These are phyloP conservation scores for Aphodius granarius DNA, from an alignment of 2,888 invertebrate species.

Conservation along the genomic window DNA sequence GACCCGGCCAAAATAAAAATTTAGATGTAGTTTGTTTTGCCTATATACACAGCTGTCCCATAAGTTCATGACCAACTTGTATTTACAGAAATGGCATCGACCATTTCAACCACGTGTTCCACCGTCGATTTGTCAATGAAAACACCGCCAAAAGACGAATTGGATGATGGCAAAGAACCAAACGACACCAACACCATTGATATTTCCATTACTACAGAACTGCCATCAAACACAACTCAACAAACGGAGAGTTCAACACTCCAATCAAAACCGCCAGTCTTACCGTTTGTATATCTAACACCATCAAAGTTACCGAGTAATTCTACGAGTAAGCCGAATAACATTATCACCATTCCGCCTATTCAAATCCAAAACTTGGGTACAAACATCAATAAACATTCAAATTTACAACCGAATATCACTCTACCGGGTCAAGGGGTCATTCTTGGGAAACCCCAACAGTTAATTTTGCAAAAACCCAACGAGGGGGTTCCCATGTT, in stretches of 20 bases:
- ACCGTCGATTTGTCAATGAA: background rate
- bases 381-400: slow-evolving; percentile 31
- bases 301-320: slow-evolving; percentile 46
- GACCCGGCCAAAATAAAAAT: slow-evolving; percentile 15
- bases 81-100: slow-evolving; percentile 45
- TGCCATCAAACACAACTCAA: slow-evolving; percentile 20
- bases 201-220: slow-evolving; percentile 27
- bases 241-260: slow-evolving; percentile 22
- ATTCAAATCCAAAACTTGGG: slow-evolving; percentile 42
- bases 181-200: slow-evolving; percentile 25
- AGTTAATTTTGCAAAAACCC: slow-evolving; percentile 61
- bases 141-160: background rate
- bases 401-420: slow-evolving; percentile 26
- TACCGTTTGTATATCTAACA: slow-evolving; percentile 64
- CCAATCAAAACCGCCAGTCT: slow-evolving; percentile 49
- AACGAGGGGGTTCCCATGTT: slow-evolving; percentile 55
- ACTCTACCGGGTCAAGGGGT: slow-evolving; percentile 38
- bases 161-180: slow-evolving; percentile 20
- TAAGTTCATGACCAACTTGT: slow-evolving; percentile 32
- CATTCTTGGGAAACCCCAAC: slow-evolving; percentile 51
- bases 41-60: slow-evolving; percentile 33
- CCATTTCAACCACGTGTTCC: slow-evolving; percentile 30
- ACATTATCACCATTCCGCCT: slow-evolving; percentile 39
- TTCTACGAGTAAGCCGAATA: slow-evolving; percentile 36
- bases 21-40: slow-evolving; percentile 19